Conservation (phyloP, 1,140 invertebrate genomes). For the Neotoxoptera formosana region DNA sequence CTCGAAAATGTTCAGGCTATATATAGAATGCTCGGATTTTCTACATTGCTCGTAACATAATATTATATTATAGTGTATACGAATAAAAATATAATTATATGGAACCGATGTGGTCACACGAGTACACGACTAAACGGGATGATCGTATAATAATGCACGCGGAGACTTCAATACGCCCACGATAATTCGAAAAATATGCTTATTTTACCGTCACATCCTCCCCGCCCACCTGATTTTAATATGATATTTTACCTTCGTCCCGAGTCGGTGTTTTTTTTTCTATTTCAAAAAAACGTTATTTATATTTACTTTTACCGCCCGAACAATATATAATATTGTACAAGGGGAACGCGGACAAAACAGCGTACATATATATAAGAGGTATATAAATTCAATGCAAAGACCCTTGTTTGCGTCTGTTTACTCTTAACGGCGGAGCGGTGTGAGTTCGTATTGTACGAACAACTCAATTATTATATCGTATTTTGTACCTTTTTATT, state of each 20-base stretch:
- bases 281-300: slow-evolving; percentile 31
- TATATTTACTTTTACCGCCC: slow-evolving; percentile 28
- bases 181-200: slow-evolving; percentile 42
- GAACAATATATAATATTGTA: slow-evolving; percentile 46
- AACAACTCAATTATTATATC: slow-evolving; percentile 57
- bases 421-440: not conserved
- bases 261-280: not conserved
- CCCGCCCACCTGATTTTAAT: not conserved
- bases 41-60: not conserved
- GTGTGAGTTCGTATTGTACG: not conserved
- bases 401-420: slow-evolving; percentile 55
- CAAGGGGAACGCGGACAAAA: not conserved
- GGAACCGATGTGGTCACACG: not conserved
- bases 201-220: slow-evolving; percentile 21
- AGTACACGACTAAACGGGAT: not conserved
- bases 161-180: slow-evolving; percentile 47
- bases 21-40: not conserved
- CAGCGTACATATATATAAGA: not conserved
- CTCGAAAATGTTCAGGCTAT: not conserved
- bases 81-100: not conserved
- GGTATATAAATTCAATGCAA: slow-evolving; percentile 24
- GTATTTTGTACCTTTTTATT: slow-evolving; percentile 48
- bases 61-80: not conserved
- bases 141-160: not conserved
- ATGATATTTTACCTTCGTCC: slow-evolving; percentile 11